Conservation (phyloP, 1,140 invertebrate species). For the Ericerus pela region DNA sequence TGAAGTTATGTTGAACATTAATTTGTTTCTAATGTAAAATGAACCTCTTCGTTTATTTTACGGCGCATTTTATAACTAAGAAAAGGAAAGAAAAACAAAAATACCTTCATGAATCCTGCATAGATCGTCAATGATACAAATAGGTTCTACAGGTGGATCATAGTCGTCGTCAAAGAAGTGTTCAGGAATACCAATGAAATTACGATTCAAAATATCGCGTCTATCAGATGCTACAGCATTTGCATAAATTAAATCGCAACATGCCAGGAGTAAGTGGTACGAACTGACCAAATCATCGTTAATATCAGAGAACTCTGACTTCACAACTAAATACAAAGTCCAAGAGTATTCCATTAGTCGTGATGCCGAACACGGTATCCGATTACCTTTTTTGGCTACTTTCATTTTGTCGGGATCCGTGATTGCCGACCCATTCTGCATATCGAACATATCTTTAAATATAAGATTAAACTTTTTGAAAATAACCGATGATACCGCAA, state of each 20-base stretch:
- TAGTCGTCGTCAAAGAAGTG: constrained; percentile 54
- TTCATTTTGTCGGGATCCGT: constrained; percentile 47
- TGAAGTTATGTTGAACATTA: no score
- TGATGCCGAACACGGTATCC: constrained; percentile 52
- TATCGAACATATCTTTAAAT: constrained; percentile 62
- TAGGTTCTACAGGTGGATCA: constrained; percentile 43
- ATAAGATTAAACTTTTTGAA: constrained; percentile 88
- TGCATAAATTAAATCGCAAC: constrained; percentile 76
- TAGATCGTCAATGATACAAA: constrained; percentile 69
- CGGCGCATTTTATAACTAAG: no score
- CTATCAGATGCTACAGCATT: constrained; percentile 69
- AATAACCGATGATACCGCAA: constrained; percentile 84
- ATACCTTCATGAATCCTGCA: constrained; percentile 69
- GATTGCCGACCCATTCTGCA: constrained; percentile 25
- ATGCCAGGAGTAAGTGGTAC: constrained; percentile 77
- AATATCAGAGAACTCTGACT: constrained; percentile 63
- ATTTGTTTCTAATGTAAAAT: no score
- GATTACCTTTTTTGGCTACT: constrained; percentile 14
- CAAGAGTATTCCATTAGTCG: constrained; percentile 86
- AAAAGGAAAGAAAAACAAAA: no score
- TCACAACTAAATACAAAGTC: constrained; percentile 85
- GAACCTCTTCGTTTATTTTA: no score
- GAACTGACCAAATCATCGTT: constrained; percentile 88
- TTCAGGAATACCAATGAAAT: constrained; percentile 58
- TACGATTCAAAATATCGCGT: constrained; percentile 52